phyloP scores from a whole-genome alignment of 2,888 invertebrate species.

The Bursaphelenchus okinawaensis region DNA sequence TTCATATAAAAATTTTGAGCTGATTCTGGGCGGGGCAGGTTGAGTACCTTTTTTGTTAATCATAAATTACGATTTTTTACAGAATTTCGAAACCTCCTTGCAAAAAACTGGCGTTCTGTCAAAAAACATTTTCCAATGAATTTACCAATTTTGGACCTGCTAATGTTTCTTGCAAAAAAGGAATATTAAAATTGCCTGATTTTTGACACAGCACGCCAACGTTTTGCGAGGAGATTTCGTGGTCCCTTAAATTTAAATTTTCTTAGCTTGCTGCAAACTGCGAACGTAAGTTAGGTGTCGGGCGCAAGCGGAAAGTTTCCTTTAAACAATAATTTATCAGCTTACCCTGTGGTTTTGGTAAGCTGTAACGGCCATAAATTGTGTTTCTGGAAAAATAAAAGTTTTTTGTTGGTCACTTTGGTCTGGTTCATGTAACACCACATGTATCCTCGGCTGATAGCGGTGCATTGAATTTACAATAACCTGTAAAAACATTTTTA shows the following conservation, averaged over 20 bases:
- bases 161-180: too few relatives aligned
- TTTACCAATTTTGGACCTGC: too few relatives aligned
- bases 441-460: slow-evolving; percentile 93
- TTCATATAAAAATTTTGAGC: too few relatives aligned
- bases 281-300: not conserved
- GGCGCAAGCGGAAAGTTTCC: not conserved
- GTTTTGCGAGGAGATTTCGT: too few relatives aligned
- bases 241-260: not conserved
- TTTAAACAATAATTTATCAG: not conserved
- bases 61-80: too few relatives aligned
- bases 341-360: slow-evolving; percentile 92
- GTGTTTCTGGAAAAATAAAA: slow-evolving; percentile 91
- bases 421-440: slow-evolving; percentile 64
- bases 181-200: not conserved
- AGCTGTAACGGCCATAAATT: slow-evolving; percentile 97
- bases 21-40: too few relatives aligned
- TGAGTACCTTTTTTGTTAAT: too few relatives aligned
- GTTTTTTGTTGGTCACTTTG: slow-evolving; percentile 58
- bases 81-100: too few relatives aligned
- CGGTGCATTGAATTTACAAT: slow-evolving; percentile 99
- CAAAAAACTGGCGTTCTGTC: not conserved
- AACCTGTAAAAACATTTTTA: slow-evolving; percentile 68
- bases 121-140: slow-evolving; percentile 11
- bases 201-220: too few relatives aligned
- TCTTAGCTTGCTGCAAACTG: not conserved